Evolutionary conservation across 2,797 vertebrate genomes (phyloP).

Genomic region (Erethizon dorsatum): DNA sequence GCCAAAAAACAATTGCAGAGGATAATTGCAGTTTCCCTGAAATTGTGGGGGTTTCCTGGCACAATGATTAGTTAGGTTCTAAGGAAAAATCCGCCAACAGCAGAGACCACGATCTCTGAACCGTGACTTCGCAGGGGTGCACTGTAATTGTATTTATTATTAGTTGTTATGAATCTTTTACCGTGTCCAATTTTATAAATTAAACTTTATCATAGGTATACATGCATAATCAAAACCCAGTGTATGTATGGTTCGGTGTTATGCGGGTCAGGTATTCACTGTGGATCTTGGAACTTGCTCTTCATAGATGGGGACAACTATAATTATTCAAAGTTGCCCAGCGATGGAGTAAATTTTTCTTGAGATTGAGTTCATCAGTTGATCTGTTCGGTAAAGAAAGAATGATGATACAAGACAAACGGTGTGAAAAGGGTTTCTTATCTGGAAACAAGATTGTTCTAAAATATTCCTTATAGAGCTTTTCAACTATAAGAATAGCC

Average conservation of each 20-base stretch:
- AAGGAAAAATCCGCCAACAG: background rate
- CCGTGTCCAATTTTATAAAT: background rate
- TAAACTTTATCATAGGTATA: background rate
- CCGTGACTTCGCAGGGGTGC: background rate
- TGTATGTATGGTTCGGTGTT: background rate
- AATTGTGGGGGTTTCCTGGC: background rate
- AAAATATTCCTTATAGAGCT: background rate
- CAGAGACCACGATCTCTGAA: background rate
- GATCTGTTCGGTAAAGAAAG: background rate
- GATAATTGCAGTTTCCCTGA: background rate
- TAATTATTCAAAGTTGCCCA: background rate
- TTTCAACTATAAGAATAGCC: background rate
- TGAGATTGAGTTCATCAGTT: background rate
- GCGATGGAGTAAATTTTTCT: background rate
- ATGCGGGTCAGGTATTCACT: background rate
- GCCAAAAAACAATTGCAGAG: background rate
- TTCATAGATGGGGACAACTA: background rate
- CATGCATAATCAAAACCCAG: background rate
- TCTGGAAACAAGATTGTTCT: background rate
- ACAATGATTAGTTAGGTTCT: background rate
- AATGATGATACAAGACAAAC: background rate
- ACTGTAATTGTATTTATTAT: background rate
- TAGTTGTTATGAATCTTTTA: background rate
- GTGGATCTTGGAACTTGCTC: background rate
- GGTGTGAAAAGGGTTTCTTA: background rate